These are phyloP conservation scores for Bagarius yarrelli DNA, from an alignment of 2,113 vertebrate genomes.

Conservation along the genomic window DNA sequence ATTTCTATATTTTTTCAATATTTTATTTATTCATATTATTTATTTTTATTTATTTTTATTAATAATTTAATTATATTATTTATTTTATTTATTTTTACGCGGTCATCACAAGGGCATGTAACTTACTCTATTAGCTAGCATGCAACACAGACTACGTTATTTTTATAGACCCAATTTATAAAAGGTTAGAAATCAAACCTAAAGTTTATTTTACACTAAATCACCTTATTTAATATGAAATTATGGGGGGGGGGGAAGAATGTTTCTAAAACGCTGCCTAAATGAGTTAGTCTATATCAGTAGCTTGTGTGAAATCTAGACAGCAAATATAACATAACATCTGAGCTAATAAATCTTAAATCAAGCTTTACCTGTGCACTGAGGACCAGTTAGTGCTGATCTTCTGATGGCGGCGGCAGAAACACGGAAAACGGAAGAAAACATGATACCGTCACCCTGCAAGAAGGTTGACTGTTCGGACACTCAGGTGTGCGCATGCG, in stretches of 20 bases:
- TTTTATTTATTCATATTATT: too few relatives aligned
- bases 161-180: not conserved
- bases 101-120: slow-evolving; percentile 69
- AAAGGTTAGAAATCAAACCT: too few relatives aligned
- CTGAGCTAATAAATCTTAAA: too few relatives aligned
- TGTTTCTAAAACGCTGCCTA: not conserved
- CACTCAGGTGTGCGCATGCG: not conserved
- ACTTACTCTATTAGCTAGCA: not conserved
- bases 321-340: not conserved
- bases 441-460: slow-evolving; percentile 65
- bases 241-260: too few relatives aligned
- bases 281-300: not conserved
- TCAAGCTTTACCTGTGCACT: slow-evolving; percentile 63
- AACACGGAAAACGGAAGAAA: slow-evolving; percentile 65
- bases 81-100: too few relatives aligned
- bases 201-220: not conserved
- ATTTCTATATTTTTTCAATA: too few relatives aligned
- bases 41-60: too few relatives aligned
- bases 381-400: slow-evolving; percentile 59
- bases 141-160: not conserved
- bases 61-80: too few relatives aligned
- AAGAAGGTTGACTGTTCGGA: slow-evolving; percentile 25
- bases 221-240: not conserved
- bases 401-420: slow-evolving; percentile 58
- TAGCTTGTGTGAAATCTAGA: not conserved